Evolutionary conservation across 2,797 vertebrate genomes (phyloP).

Genomic region (Pseudotriccus pelzelni): DNA sequence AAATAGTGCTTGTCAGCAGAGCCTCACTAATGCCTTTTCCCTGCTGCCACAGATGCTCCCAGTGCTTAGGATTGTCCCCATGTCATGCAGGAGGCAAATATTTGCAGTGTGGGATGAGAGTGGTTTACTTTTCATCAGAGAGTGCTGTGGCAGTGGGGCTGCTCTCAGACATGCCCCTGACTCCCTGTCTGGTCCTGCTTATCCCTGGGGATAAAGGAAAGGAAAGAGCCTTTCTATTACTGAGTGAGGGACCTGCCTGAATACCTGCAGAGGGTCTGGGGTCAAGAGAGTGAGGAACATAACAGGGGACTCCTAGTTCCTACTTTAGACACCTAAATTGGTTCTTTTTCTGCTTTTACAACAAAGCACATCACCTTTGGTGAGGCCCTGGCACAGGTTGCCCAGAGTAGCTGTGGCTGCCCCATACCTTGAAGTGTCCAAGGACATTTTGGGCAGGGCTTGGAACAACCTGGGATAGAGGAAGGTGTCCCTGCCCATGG

Average conservation of each 20-base stretch:
- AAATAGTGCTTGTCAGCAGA: background rate
- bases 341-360: background rate
- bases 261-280: background rate
- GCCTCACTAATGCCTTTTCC: background rate
- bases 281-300: background rate
- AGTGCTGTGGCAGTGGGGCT: background rate
- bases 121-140: background rate
- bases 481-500: background rate
- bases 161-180: background rate
- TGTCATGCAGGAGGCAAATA: background rate
- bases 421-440: background rate
- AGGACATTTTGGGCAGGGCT: background rate
- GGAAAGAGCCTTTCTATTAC: background rate
- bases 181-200: fast-evolving
- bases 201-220: background rate
- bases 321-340: background rate
- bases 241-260: fast-evolving
- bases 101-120: background rate
- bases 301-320: background rate
- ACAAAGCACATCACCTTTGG: background rate
- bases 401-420: background rate
- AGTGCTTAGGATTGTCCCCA: background rate
- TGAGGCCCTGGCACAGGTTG: background rate
- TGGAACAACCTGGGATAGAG: background rate
- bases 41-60: background rate